Percentiles rank a stretch among this genome's conserved stretches.
Conservation (phyloP, 53 echinoderm and acorn worm species). For the Hippasteria phrygiana region DNA sequence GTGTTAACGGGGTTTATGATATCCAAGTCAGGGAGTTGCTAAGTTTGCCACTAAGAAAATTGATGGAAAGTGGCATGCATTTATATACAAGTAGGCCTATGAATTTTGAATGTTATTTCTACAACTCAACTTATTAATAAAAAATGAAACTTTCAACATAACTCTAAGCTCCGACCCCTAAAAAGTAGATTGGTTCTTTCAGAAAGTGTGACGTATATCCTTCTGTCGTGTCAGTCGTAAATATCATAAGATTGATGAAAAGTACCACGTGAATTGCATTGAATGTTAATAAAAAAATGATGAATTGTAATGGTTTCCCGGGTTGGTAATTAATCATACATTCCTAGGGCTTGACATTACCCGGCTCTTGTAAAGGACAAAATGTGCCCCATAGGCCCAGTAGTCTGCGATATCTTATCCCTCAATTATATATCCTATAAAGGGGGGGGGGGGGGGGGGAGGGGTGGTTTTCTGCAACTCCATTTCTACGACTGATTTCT, state of each 20-base stretch:
- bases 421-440: background rate
- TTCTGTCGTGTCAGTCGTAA: background rate
- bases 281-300: constrained; percentile 9
- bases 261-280: background rate
- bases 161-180: background rate
- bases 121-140: too few species aligned
- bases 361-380: background rate
- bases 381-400: background rate
- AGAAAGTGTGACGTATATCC: background rate
- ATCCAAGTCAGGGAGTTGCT: too few species aligned
- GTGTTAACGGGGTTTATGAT: too few species aligned
- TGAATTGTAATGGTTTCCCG: constrained; percentile 3
- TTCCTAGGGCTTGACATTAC: background rate
- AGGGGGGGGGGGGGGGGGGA: too few species aligned
- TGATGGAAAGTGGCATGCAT: too few species aligned
- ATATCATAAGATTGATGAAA: background rate
- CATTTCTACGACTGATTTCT: too few species aligned
- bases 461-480: too few species aligned
- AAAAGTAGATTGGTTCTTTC: background rate
- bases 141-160: too few species aligned
- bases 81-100: too few species aligned
- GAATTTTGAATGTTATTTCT: too few species aligned
- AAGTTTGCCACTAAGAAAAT: too few species aligned
- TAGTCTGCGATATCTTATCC: background rate
- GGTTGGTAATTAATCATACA: constrained; percentile 18